A percentile compares a stretch with the other conserved stretches of the same genome.
Evolutionary conservation across 2,113 vertebrate genomes (phyloP).

Genomic region (Serilophus lunatus): DNA sequence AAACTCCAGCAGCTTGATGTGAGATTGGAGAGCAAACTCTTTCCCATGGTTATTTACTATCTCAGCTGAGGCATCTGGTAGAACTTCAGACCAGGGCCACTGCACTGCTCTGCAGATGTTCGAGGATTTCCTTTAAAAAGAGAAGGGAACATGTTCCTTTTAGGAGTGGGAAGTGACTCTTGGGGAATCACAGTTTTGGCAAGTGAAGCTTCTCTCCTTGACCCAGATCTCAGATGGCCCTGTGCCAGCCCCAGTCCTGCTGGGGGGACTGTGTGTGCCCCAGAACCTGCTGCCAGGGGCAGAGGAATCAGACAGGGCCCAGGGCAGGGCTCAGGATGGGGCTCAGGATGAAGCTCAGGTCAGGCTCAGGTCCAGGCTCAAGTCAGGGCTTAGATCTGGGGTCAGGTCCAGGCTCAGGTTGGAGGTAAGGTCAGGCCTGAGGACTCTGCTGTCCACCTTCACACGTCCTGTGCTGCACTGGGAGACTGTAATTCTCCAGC

Average conservation of each 20-base stretch:
- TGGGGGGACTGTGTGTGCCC: not conserved
- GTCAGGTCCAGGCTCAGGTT: not conserved
- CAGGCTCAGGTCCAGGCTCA: not conserved
- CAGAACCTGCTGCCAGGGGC: not conserved
- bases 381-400: not conserved
- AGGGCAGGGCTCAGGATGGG: not conserved
- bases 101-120: not conserved
- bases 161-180: fast-evolving
- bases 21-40: not conserved
- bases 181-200: not conserved
- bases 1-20: not conserved
- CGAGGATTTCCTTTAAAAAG: not conserved
- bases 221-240: fast-evolving
- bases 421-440: not conserved
- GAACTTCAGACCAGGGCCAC: not conserved
- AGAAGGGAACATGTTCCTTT: not conserved
- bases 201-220: fast-evolving
- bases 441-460: too few relatives aligned
- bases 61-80: not conserved
- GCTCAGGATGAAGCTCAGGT: not conserved
- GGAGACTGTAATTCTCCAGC: not conserved
- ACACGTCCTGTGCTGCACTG: not conserved
- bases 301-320: not conserved
- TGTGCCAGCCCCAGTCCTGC: not conserved
- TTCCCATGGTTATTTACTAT: not conserved